Percentiles rank a stretch among this genome's conserved stretches.
Conservation (phyloP, 35 echinoderm and acorn worm genomes). For the Lytechinus variegatus region DNA sequence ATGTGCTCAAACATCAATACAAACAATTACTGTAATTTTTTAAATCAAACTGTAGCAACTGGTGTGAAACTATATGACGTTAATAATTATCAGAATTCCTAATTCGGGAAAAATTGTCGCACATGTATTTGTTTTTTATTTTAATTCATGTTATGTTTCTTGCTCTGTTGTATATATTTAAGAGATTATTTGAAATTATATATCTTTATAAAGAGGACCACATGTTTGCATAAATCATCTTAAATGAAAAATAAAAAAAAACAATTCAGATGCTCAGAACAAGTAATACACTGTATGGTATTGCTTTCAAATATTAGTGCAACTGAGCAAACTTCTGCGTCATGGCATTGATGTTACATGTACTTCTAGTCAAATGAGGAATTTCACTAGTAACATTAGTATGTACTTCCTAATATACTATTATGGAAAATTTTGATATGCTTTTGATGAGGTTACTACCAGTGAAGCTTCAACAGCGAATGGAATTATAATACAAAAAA, state of each 20-base stretch:
- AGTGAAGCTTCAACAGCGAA: background rate
- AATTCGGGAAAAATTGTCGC: background rate
- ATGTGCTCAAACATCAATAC: background rate
- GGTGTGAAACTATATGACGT: background rate
- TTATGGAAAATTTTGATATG: background rate
- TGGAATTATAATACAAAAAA: too few relatives aligned
- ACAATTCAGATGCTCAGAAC: background rate
- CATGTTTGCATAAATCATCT: background rate
- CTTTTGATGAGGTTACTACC: background rate
- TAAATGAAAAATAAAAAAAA: background rate
- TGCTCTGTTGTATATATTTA: slow-evolving; percentile 35
- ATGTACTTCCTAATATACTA: too few relatives aligned
- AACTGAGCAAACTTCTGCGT: background rate
- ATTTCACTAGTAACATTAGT: background rate
- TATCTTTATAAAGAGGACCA: slow-evolving; percentile 12
- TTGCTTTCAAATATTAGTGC: background rate
- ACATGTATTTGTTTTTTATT: background rate
- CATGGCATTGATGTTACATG: background rate
- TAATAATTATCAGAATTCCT: background rate
- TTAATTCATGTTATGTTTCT: background rate
- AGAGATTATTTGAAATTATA: slow-evolving; percentile 44
- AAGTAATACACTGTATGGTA: background rate
- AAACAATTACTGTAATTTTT: background rate
- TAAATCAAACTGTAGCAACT: background rate
- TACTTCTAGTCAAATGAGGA: background rate